Percentiles rank a stretch among this genome's conserved stretches.
phyloP scores from a whole-genome alignment of 2,888 invertebrate genomes.

The Teleogryllus oceanicus region DNA sequence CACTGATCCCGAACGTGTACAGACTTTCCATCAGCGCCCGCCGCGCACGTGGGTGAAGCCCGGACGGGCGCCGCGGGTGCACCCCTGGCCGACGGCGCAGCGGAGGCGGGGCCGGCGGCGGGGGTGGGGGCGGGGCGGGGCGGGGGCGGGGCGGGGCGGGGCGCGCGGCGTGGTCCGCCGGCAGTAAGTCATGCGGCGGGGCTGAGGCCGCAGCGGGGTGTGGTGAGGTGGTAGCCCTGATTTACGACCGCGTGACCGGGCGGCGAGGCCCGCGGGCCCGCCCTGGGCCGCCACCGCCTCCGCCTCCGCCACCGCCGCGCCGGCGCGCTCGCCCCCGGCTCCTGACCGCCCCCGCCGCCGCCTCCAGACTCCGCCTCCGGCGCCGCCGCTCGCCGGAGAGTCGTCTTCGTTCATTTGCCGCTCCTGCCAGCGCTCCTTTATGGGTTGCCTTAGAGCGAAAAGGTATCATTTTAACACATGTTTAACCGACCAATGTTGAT shows the following conservation, averaged over 20 bases:
- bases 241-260: constrained; percentile 18
- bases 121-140: not conserved
- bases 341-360: not conserved
- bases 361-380: not conserved
- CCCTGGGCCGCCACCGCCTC: not conserved
- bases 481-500: no score
- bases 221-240: not conserved
- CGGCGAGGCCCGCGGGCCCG: not conserved
- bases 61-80: not conserved
- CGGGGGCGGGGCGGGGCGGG: no score
- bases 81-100: not conserved
- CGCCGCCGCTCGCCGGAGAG: no score
- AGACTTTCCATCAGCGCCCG: no score
- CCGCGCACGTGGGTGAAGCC: no score
- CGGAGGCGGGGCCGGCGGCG: not conserved
- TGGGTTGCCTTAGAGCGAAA: no score
- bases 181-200: constrained; percentile 18
- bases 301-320: not conserved
- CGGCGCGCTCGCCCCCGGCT: not conserved
- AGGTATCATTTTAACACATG: no score
- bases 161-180: not conserved
- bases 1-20: no score
- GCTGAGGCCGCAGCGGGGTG: not conserved
- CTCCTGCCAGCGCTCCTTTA: no score
- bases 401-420: no score